Evolutionary conservation across 2,797 vertebrate species (phyloP), one percentile per base, ranked within the genome.

Genomic region (Pangasius sanitwongsei): DNA sequence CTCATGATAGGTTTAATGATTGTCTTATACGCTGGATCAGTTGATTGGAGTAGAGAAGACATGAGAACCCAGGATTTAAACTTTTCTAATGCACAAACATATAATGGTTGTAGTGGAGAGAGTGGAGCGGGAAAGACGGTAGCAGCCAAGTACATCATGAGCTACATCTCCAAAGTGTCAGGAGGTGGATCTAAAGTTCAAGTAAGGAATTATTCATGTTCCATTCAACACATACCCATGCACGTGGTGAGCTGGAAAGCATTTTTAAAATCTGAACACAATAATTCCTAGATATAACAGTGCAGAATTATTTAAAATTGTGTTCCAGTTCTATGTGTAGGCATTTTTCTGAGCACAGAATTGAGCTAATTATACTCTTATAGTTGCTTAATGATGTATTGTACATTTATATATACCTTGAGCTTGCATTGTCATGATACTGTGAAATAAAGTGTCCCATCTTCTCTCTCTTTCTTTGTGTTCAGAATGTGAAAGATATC

Each of bases 121-220:
- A 97, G 97, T 1, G 97, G 97, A 25, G 96, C 97, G 0, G 97
- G 97, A 67, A 97, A 97, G 93, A 97, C 97, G 0, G 97, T 97
- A 0, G 97, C 96, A 1, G 97, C 97, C 48, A 97, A 97, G 87
- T 97, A 94, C 91, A 97, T 97, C 91, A 97, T 97, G 97, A 95
- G 96, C 88, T 97, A 97, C 50, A 90, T 97, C 87, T 97, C 97
- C 91, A 97, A 97, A 89, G 96, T 97, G 69, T 97, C 97, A 0
- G 97, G 97, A 6, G 96, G 97, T 44, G 96, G 97, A 20, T 67
- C 94, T 87, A 96, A 95, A 94, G 96, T 96, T n/a, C 96, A 96
- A 95, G 96, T 96, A 37, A 82, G 53, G 28, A 63, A 28, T 82
- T 7, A 11, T 25, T 65, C 18, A 34, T 31, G 6, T 57, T 53